phyloP scores from a whole-genome alignment of 2,888 invertebrate species.

The Elaeidobius kamerunicus region DNA sequence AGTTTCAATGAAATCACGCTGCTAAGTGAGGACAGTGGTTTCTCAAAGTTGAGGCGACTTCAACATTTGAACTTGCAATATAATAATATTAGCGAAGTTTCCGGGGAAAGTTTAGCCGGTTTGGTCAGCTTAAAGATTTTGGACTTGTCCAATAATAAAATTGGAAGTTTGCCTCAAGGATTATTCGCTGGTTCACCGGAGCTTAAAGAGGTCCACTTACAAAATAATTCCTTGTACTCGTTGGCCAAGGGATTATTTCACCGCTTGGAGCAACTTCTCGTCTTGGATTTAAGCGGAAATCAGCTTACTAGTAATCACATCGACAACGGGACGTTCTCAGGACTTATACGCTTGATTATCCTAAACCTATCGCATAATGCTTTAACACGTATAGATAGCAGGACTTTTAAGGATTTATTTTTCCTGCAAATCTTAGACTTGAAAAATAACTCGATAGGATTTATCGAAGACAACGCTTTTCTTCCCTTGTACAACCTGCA shows the following conservation, averaged over 20 bases:
- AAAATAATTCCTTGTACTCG: constrained; percentile 80
- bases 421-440: constrained; percentile 83
- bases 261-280: constrained; percentile 77
- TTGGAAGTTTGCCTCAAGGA: constrained; percentile 77
- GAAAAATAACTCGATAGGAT: constrained; percentile 84
- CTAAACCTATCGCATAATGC: constrained; percentile 83
- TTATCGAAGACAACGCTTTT: constrained; percentile 85
- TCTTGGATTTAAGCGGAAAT: constrained; percentile 81
- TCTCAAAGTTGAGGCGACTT: constrained; percentile 72
- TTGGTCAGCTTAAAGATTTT: constrained; percentile 75
- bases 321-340: constrained; percentile 81
- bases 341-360: constrained; percentile 79
- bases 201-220: constrained; percentile 76
- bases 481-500: constrained; percentile 84
- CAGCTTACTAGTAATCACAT: constrained; percentile 81
- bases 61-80: constrained; percentile 77
- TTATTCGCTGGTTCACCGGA: constrained; percentile 79
- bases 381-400: constrained; percentile 77
- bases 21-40: constrained; percentile 67
- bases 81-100: constrained; percentile 78
- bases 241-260: constrained; percentile 81
- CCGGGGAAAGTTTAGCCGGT: constrained; percentile 75
- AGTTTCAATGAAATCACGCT: constrained; percentile 76
- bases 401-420: constrained; percentile 82
- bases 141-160: constrained; percentile 82